phyloP scores from a whole-genome alignment of 2,888 invertebrate species.

The Phragmatobia fuliginosa region DNA sequence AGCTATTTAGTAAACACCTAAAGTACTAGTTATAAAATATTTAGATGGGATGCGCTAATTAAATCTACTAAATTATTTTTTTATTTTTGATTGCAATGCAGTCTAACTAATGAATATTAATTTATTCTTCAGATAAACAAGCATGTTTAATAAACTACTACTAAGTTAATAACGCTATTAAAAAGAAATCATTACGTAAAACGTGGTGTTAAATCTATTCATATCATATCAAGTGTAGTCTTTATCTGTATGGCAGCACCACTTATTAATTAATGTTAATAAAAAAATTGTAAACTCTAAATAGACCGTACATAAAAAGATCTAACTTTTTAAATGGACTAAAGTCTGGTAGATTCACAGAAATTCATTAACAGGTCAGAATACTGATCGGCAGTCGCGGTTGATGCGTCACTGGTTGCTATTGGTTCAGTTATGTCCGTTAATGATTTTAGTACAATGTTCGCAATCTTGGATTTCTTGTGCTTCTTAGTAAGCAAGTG shows the following conservation, averaged over 20 bases:
- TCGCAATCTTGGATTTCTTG: neutral
- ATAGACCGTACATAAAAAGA: neutral
- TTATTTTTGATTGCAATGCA: neutral
- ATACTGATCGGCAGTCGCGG: neutral
- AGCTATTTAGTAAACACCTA: too few relatives aligned
- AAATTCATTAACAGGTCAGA: neutral
- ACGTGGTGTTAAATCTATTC: neutral
- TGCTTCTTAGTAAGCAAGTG: constrained; percentile 25
- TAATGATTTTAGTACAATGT: neutral
- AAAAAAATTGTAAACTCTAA: neutral
- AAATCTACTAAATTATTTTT: too few relatives aligned
- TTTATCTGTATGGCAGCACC: neutral
- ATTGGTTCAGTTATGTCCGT: neutral
- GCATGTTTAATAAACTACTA: neutral
- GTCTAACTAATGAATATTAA: neutral
- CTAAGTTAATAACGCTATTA: neutral
- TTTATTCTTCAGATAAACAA: neutral
- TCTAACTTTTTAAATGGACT: neutral
- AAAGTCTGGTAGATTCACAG: neutral
- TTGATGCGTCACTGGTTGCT: neutral
- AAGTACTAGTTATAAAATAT: too few relatives aligned
- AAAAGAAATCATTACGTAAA: neutral
- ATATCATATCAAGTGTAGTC: neutral
- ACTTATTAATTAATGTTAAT: neutral
- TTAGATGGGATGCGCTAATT: too few relatives aligned